A percentile compares a stretch with the other conserved stretches of the same genome.
Evolutionary conservation across 2,797 vertebrate genomes (phyloP).

Genomic region (Pseudomugil tenellus): DNA sequence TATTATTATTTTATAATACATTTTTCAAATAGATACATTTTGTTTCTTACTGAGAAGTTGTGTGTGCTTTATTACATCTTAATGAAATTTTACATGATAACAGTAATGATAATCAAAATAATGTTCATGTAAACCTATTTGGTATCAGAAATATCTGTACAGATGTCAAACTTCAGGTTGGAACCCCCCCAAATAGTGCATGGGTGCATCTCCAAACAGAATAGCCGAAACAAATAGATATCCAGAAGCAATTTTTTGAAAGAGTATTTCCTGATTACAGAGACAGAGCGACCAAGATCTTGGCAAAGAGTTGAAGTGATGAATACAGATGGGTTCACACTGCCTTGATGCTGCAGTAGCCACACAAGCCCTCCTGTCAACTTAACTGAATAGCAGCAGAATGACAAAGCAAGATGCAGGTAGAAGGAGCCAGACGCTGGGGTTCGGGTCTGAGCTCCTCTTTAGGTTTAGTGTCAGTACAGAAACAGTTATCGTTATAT

Average conservation of each 20-base stretch:
- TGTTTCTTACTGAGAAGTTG: background rate
- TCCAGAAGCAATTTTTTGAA: slow-evolving; percentile 7
- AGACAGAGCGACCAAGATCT: slow-evolving; percentile 8
- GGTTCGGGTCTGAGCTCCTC: slow-evolving; percentile 21
- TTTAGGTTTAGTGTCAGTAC: slow-evolving; percentile 53
- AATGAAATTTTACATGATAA: background rate
- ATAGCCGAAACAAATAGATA: background rate
- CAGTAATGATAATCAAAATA: background rate
- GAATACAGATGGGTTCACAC: slow-evolving; percentile 32
- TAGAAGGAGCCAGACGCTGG: slow-evolving; percentile 25
- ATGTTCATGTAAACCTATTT: background rate
- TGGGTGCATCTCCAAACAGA: background rate
- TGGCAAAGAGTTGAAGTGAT: slow-evolving; percentile 15
- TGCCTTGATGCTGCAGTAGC: slow-evolving; percentile 23
- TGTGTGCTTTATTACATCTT: background rate
- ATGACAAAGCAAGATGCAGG: slow-evolving; percentile 51
- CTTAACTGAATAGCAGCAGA: slow-evolving; percentile 42
- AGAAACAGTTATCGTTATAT: slow-evolving; percentile 64
- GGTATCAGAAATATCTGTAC: background rate
- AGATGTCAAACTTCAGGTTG: background rate
- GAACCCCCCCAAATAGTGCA: background rate
- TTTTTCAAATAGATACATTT: background rate
- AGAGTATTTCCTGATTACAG: slow-evolving; percentile 16
- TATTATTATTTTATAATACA: background rate
- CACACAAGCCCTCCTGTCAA: slow-evolving; percentile 40